These are phyloP conservation scores for Dorcus parallelipipedus DNA, from an alignment of 2,888 invertebrate species.

Conservation along the genomic window DNA sequence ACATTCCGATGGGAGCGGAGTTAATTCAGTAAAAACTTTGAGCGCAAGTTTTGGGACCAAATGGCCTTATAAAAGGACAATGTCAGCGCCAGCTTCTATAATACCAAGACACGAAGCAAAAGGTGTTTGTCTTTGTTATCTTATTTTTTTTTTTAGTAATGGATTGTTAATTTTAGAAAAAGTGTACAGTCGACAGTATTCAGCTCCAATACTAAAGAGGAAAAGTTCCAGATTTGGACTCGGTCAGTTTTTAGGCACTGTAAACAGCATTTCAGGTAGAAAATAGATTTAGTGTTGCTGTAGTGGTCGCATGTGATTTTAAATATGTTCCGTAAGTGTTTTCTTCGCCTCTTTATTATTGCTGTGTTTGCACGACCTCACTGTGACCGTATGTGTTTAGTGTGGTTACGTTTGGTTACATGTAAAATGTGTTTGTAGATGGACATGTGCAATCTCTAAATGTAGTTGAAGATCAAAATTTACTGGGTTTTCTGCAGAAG, in stretches of 20 bases:
- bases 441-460: constrained; percentile 82
- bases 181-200: constrained; percentile 86
- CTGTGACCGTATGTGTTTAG: no score
- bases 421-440: constrained; percentile 52
- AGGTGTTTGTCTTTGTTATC: constrained; percentile 31
- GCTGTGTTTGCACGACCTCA: not conserved
- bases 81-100: constrained; percentile 88
- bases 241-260: constrained; percentile 74
- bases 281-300: constrained; percentile 49
- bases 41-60: constrained; percentile 88
- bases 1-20: constrained; percentile 64
- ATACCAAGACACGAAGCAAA: constrained; percentile 71
- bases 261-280: constrained; percentile 62
- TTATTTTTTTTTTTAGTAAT: constrained; percentile 1
- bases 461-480: constrained; percentile 75
- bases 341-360: not conserved
- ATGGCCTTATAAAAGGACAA: constrained; percentile 92
- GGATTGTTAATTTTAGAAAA: constrained; percentile 62
- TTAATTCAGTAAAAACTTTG: constrained; percentile 67
- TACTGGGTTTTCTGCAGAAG: constrained; percentile 76
- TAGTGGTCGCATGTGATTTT: constrained; percentile 42
- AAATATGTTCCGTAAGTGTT: constrained; percentile 21
- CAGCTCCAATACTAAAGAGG: constrained; percentile 90
- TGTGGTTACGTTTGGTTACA: not conserved
- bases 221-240: constrained; percentile 89